phyloP scores from a whole-genome alignment of 2,888 invertebrate genomes.

The Loripinus fragilis region DNA sequence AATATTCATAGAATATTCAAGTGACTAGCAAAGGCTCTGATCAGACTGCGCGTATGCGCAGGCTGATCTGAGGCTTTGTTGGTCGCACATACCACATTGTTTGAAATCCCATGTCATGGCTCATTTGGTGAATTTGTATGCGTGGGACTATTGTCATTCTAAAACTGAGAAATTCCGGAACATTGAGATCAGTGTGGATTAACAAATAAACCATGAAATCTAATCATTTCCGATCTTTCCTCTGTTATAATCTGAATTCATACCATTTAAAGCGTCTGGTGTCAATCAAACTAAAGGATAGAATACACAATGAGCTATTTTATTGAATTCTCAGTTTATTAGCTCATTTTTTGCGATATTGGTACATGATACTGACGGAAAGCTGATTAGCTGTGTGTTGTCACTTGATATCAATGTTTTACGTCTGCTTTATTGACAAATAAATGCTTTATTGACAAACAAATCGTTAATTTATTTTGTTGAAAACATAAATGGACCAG shows the following conservation, averaged over 20 bases:
- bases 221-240: constrained; percentile 22
- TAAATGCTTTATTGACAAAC: neutral
- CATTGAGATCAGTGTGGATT: constrained; percentile 16
- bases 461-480: neutral
- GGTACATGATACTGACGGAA: constrained; percentile 1
- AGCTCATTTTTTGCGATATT: constrained; percentile 15
- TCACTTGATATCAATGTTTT: neutral
- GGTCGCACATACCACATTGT: no score
- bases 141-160: neutral
- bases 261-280: constrained; percentile 5
- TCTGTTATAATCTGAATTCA: constrained; percentile 2
- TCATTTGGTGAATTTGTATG: constrained; percentile 14
- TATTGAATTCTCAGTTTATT: constrained; percentile 16
- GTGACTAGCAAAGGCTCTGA: no score
- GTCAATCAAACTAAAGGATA: constrained; percentile 8
- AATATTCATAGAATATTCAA: no score
- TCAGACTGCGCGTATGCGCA: no score
- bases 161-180: neutral
- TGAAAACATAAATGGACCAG: no score
- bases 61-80: no score
- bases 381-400: neutral
- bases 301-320: constrained; percentile 9
- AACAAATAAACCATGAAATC: constrained; percentile 15
- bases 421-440: neutral
- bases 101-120: no score